Percentiles rank a stretch among this genome's conserved stretches.
phyloP scores from a whole-genome alignment of 2,797 vertebrate species.

The Lithobates pipiens region DNA sequence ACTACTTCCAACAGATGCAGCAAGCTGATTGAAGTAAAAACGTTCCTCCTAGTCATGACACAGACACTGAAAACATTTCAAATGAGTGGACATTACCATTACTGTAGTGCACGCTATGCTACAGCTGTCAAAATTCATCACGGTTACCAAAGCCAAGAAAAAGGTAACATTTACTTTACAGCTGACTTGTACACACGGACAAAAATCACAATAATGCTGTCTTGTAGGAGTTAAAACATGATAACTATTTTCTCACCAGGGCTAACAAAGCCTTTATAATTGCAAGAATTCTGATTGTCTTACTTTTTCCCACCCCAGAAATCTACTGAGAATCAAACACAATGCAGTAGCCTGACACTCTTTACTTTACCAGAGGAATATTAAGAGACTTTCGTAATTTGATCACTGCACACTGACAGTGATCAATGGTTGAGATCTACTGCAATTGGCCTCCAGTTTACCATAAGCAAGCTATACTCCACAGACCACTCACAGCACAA shows the following conservation, averaged over 20 bases:
- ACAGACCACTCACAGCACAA: neutral
- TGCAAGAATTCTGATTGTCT: neutral
- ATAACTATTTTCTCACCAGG: neutral
- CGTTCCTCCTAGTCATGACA: neutral
- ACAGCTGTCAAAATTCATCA: neutral
- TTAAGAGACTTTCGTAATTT: neutral
- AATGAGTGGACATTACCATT: neutral
- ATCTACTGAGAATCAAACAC: neutral
- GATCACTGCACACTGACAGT: neutral
- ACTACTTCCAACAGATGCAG: neutral
- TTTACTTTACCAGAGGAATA: neutral
- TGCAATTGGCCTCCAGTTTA: neutral
- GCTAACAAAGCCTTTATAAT: neutral
- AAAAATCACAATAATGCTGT: neutral
- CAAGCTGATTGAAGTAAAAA: neutral
- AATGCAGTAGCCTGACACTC: no score
- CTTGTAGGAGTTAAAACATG: neutral
- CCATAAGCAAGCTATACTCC: neutral
- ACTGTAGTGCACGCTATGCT: neutral
- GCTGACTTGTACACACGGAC: neutral
- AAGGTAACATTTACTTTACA: neutral
- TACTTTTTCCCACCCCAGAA: neutral
- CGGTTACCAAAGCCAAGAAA: neutral
- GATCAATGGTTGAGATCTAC: neutral
- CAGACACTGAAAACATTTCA: conserved; percentile 5